A percentile compares a stretch with the other conserved stretches of the same genome.
These are phyloP conservation scores for Eubucco bourcierii DNA, from an alignment of 2,113 vertebrate genomes.

Conservation along the genomic window DNA sequence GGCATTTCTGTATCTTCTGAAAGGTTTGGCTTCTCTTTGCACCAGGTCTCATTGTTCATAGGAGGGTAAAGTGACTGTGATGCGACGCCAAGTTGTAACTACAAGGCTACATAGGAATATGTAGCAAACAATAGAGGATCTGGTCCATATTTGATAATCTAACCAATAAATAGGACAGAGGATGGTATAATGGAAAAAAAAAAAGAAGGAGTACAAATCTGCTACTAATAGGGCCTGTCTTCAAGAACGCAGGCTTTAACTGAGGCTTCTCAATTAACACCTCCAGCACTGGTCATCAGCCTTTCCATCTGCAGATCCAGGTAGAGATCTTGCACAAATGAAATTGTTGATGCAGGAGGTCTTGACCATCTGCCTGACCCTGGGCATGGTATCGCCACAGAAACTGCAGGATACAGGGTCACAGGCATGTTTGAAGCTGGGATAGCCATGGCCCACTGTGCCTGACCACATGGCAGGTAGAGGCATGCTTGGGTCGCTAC, in stretches of 20 bases:
- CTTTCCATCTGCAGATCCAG: not conserved
- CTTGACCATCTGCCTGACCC: not conserved
- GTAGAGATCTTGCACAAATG: rapidly evolving
- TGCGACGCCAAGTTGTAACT: not conserved
- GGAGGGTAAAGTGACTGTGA: not conserved
- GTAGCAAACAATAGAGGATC: not conserved
- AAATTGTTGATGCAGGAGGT: not conserved
- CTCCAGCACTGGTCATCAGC: not conserved
- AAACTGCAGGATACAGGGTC: not conserved
- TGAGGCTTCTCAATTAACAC: not conserved
- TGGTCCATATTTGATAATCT: not conserved
- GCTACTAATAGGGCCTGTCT: not conserved
- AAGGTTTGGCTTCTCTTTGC: not conserved
- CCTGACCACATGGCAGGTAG: not conserved
- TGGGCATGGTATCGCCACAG: not conserved
- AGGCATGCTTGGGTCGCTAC: rapidly evolving
- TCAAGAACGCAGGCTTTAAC: not conserved
- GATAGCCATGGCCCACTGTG: not conserved
- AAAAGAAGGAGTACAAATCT: not conserved
- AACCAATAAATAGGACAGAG: not conserved
- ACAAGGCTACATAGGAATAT: not conserved
- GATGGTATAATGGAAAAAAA: not conserved
- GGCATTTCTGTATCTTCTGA: constrained; percentile 15
- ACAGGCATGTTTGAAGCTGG: rapidly evolving
- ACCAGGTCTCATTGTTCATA: not conserved